Percentiles rank a stretch among this genome's conserved stretches.
Conservation (phyloP, 2,888 invertebrate genomes). For the Agriopis leucophaearia region DNA sequence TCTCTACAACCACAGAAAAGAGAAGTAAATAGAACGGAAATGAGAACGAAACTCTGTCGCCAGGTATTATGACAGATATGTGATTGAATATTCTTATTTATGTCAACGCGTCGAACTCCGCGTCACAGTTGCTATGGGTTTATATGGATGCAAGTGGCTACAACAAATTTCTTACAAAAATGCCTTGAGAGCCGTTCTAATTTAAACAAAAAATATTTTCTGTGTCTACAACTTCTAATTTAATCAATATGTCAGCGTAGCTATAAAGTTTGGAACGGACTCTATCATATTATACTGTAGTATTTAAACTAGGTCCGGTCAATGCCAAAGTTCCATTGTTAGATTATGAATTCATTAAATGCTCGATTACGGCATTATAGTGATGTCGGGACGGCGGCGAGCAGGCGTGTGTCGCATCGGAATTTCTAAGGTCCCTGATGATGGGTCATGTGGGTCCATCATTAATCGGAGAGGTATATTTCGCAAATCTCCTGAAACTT, state of each 20-base stretch:
- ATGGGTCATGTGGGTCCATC: neutral
- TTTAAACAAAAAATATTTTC: no score
- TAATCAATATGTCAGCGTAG: neutral
- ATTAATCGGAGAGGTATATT: conserved; percentile 22
- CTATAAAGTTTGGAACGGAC: neutral
- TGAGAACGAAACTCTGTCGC: no score
- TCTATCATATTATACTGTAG: neutral
- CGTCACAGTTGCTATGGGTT: no score
- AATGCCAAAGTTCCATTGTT: conserved; percentile 30
- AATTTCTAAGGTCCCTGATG: conserved; percentile 13
- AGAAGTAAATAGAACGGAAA: no score
- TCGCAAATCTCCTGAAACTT: neutral
- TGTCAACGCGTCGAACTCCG: no score
- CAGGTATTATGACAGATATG: no score
- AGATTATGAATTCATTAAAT: conserved; percentile 33
- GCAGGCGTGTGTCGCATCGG: conserved; percentile 12
- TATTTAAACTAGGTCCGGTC: conserved; percentile 21
- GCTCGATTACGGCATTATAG: conserved; percentile 25
- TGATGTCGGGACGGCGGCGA: conserved; percentile 17
- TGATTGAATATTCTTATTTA: no score
- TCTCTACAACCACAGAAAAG: no score
- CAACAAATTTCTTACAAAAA: no score
- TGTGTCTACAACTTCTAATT: neutral
- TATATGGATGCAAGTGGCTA: no score
- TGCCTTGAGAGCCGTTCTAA: no score